Conservation (phyloP, 2,888 invertebrate species). For the Boloria selene region DNA sequence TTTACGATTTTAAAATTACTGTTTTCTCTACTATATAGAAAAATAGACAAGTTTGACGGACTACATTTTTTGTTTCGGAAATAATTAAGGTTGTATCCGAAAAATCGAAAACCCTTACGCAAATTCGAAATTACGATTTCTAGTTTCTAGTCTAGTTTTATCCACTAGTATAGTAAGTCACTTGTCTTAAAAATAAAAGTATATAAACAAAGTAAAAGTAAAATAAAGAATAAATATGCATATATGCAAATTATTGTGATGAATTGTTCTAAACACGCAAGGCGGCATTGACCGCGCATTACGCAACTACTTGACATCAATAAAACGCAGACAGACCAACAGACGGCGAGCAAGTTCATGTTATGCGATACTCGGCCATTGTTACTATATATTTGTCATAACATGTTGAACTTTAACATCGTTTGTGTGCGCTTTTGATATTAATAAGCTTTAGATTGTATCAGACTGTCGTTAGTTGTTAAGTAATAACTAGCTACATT, state of each 20-base stretch:
- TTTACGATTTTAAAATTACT: too few relatives aligned
- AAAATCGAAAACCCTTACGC: too few relatives aligned
- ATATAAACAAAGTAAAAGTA: neutral
- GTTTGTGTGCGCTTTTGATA: neutral
- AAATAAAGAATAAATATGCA: constrained; percentile 13
- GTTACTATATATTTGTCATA: constrained; percentile 16
- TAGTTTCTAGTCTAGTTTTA: too few relatives aligned
- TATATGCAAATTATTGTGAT: constrained; percentile 25
- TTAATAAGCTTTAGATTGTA: too few relatives aligned
- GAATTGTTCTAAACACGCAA: constrained; percentile 14
- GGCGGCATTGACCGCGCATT: constrained; percentile 62
- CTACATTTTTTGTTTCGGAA: too few relatives aligned
- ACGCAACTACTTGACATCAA: constrained; percentile 63
- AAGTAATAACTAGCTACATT: too few relatives aligned
- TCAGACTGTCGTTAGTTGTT: too few relatives aligned
- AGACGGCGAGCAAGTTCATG: constrained; percentile 44
- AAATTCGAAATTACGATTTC: too few relatives aligned
- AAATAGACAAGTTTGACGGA: too few relatives aligned
- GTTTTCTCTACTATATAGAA: too few relatives aligned
- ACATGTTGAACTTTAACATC: constrained; percentile 5
- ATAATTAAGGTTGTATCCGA: too few relatives aligned
- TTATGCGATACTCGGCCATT: constrained; percentile 29
- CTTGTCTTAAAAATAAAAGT: neutral
- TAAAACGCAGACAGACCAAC: constrained; percentile 53
- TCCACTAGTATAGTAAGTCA: too few relatives aligned